Conservation (phyloP, 2,797 vertebrate species). For the Lagocephalus sceleratus region DNA sequence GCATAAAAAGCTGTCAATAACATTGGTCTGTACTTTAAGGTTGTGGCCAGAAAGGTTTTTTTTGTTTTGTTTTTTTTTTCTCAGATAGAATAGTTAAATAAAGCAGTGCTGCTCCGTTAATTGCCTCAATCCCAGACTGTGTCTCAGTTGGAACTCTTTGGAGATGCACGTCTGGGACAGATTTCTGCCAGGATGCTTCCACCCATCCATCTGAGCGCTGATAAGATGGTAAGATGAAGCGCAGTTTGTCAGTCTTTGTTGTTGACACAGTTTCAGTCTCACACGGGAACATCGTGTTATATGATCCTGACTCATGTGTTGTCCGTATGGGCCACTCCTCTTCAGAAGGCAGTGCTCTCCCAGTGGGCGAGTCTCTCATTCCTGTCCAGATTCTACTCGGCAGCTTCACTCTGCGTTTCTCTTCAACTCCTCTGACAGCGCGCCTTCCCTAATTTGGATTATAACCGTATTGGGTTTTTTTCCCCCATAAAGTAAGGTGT, state of each 20-base stretch:
- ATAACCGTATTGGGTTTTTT: conserved; percentile 19
- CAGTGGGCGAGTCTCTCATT: conserved; percentile 58
- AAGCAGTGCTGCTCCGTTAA: too few species aligned
- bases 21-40: too few species aligned
- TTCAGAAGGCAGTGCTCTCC: conserved; percentile 39
- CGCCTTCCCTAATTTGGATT: conserved; percentile 19
- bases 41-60: too few species aligned
- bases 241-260: conserved; percentile 49
- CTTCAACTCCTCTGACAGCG: conserved; percentile 18
- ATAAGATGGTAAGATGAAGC: conserved; percentile 38
- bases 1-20: too few species aligned
- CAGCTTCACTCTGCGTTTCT: conserved; percentile 17
- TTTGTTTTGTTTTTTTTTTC: too few species aligned
- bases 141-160: too few species aligned
- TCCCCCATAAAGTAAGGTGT: conserved; percentile 50
- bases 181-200: conserved; percentile 15
- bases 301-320: conserved; percentile 52
- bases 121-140: too few species aligned
- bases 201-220: conserved; percentile 11
- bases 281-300: conserved; percentile 48
- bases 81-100: too few species aligned
- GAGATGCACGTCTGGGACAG: not conserved
- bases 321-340: conserved; percentile 58
- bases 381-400: conserved; percentile 37
- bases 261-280: conserved; percentile 64